A percentile compares a stretch with the other conserved stretches of the same genome.
Evolutionary conservation across 2,113 vertebrate species (phyloP).

Genomic region (Willisornis vidua): DNA sequence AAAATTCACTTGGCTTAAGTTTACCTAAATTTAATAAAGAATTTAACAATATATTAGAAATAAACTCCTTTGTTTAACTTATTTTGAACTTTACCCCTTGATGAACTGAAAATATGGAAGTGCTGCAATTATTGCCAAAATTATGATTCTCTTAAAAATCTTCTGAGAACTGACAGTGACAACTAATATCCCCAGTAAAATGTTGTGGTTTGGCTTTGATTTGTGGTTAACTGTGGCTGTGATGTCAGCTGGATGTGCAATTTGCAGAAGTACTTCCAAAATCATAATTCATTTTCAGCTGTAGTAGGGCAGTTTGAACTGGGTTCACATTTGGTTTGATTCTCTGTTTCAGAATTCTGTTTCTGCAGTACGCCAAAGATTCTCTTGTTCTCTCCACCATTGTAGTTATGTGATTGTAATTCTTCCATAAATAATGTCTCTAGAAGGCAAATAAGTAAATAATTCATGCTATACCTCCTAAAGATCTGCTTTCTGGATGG

Average conservation of each 20-base stretch:
- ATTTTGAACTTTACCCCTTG: neutral
- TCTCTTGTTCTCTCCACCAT: neutral
- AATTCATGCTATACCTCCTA: neutral
- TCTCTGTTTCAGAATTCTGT: neutral
- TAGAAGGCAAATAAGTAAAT: conserved; percentile 5
- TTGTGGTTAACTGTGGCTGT: neutral
- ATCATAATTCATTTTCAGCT: conserved; percentile 12
- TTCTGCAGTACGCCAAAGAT: neutral
- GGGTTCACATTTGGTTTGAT: neutral
- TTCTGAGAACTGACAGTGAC: neutral
- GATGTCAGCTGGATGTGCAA: neutral
- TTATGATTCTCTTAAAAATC: neutral
- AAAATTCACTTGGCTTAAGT: neutral
- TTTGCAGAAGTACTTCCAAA: conserved; percentile 17
- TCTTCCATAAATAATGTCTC: neutral
- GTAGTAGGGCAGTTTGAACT: neutral
- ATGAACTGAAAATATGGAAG: neutral
- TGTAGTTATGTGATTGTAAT: neutral
- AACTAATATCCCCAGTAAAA: neutral
- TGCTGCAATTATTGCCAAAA: neutral
- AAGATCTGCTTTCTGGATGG: neutral
- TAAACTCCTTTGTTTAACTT: neutral
- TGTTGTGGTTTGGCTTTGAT: conserved; percentile 37
- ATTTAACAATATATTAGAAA: neutral
- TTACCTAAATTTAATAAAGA: neutral